phyloP scores from a whole-genome alignment of 2,888 invertebrate species.

The Empis stercorea region DNA sequence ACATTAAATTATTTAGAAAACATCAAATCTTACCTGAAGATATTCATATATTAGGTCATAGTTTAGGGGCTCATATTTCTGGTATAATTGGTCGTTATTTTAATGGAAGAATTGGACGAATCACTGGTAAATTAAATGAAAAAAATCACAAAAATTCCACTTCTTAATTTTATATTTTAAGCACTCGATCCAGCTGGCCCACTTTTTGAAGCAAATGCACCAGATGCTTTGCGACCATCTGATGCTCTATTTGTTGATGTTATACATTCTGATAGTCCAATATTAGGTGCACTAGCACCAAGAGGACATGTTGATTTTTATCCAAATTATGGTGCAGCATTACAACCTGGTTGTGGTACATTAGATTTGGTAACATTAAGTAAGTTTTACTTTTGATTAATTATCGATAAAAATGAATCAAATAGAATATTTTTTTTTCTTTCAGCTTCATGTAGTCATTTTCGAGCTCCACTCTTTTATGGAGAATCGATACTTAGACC shows the following conservation, averaged over 20 bases:
- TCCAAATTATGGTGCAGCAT: constrained; percentile 27
- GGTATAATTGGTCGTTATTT: constrained; percentile 28
- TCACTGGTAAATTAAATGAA: constrained; percentile 16
- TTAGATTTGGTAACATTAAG: constrained; percentile 24
- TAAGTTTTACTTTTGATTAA: constrained; percentile 16
- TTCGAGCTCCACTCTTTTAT: constrained; percentile 28
- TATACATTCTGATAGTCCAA: constrained; percentile 30
- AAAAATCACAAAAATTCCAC: neutral
- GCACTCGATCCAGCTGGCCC: constrained; percentile 35
- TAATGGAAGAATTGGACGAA: constrained; percentile 26
- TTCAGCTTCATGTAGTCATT: constrained; percentile 29
- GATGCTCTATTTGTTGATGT: constrained; percentile 31
- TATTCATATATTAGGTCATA: constrained; percentile 32
- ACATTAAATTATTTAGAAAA: too few relatives aligned
- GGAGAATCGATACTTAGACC: constrained; percentile 30
- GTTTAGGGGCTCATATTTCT: constrained; percentile 32
- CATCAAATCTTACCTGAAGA: constrained; percentile 13
- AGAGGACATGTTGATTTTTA: constrained; percentile 32
- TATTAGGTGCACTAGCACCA: constrained; percentile 28
- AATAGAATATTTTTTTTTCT: neutral
- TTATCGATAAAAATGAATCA: neutral
- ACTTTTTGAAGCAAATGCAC: constrained; percentile 23
- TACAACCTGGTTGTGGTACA: constrained; percentile 29
- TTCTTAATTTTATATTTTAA: constrained; percentile 7
- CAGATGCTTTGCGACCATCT: constrained; percentile 22